Evolutionary conservation across 1,140 invertebrate species (phyloP), one percentile per base, ranked within the genome.

Genomic region (Papilio machaon): DNA sequence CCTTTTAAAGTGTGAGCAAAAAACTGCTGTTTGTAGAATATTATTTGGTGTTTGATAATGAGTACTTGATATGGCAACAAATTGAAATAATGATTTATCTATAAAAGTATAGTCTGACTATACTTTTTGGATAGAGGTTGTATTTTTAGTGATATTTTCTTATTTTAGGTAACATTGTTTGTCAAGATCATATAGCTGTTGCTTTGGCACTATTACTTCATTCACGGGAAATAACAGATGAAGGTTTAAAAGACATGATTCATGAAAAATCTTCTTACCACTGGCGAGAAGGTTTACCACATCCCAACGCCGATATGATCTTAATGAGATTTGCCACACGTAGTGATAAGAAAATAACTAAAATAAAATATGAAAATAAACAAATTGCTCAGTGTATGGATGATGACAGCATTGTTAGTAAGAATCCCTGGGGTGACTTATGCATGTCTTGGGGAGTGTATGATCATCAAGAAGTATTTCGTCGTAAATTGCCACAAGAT

Each of bases 401-500:
- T 83, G 92, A 94, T 74, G 85, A 91, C n/a, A 89, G 82, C 79
- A 84, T 92, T 78, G 88, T 90, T 76, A 89, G 87, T 77, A 82
- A 85, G 38, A 97, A 97, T 95, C 97, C 97, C 1, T 97, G 97
- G 96, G 96, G 96, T 70, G 95, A 95, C 79, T 94, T 97, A 64
- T 97, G 96, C 54, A 95, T 96, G 84, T 96, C 95, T 81, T 97
- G 97, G 97, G 96, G 96, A 49, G 89, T 95, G 35, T 95, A 96
- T 91, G 96, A 96, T 82, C 92, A 95, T 49, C 95, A 96, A 90
- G 95, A 95, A 85, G 92, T 95, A 80, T 96, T 95, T 88, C 87
- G 91, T 73, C 86, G 89, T 35, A 90, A 90, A 81, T 82, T 90
- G 30, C 83, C 87, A 10, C 17, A 90, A 91, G 78, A 73, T 84